Evolutionary conservation across 2,888 invertebrate species (phyloP), one percentile per base, ranked within the genome.

Genomic region (Mythimna pallens): DNA sequence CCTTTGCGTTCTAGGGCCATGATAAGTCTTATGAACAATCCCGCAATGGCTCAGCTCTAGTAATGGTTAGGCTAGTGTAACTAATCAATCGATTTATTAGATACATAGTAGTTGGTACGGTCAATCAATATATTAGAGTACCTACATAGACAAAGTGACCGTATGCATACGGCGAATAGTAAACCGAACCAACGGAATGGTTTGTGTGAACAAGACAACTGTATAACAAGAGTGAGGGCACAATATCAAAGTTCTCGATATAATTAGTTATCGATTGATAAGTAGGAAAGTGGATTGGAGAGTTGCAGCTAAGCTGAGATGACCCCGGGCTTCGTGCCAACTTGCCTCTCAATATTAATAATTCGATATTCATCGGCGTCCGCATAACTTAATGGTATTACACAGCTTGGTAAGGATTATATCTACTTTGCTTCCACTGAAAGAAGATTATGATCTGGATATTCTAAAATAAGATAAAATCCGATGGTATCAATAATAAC

Each of bases 361-460:
- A 90, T 90, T 89, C 89, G 89, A 88, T 89, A 91, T 93, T 92
- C 90, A 90, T 89, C 89, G 85, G 86, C 90, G 88, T 87, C 88
- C 86, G 87, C 81, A 84, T 78, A 94, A 93, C 89, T 94, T 91
- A 86, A 80, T 81, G 91, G 87, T 85, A 90, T 91, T 92, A 90
- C 89, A 87, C 78, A 86, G 90, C 89, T 92, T 90, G 83, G 91
- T 91, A 87, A 92, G 92, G 94, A 94, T 94, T 94, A 94, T 93
- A 91, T 90, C 59, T 78, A 79, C 86, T 87, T 86, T 87, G 79
- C 87, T 86, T 81, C 76, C 77, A 70, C 78, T 63, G 63, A 81
- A 88, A 89, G 86, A 81, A 86, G 90, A 91, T 93, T 92, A 90
- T 74, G 84, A 83, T 71, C 70, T 59, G 65, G 68, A 76, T 72